Evolutionary conservation across 1,140 invertebrate species (phyloP).

Genomic region (Cydia pomonella): DNA sequence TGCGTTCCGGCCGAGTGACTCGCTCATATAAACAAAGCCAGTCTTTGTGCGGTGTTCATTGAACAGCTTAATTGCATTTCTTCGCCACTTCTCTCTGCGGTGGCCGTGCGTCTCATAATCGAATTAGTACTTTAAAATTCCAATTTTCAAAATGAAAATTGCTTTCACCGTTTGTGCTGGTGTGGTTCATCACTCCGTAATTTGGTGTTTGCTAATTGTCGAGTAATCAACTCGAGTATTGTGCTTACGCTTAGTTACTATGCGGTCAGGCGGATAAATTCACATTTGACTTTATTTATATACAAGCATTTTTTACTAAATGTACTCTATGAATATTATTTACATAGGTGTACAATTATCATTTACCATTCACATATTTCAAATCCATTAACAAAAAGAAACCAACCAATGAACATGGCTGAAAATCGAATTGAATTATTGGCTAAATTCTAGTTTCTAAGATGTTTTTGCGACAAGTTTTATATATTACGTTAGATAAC

Average conservation of each 20-base stretch:
- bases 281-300: background rate
- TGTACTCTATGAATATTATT: background rate
- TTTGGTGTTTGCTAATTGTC: conserved; percentile 14
- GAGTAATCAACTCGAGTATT: background rate
- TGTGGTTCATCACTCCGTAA: background rate
- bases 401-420: background rate
- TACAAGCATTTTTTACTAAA: too few relatives aligned
- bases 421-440: background rate
- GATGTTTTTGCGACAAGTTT: too few relatives aligned
- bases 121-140: conserved; percentile 49
- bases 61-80: conserved; percentile 74
- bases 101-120: conserved; percentile 55
- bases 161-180: background rate
- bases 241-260: background rate
- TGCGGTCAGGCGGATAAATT: background rate
- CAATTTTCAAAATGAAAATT: conserved; percentile 23
- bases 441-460: too few relatives aligned
- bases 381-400: background rate
- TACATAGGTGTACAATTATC: background rate
- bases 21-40: conserved; percentile 62
- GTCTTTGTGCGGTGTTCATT: conserved; percentile 66
- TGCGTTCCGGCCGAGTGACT: conserved; percentile 51
- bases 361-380: background rate
- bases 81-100: conserved; percentile 58
- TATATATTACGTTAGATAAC: too few relatives aligned